Evolutionary conservation across 2,113 vertebrate genomes (phyloP).

Genomic region (Sorex fumeus): DNA sequence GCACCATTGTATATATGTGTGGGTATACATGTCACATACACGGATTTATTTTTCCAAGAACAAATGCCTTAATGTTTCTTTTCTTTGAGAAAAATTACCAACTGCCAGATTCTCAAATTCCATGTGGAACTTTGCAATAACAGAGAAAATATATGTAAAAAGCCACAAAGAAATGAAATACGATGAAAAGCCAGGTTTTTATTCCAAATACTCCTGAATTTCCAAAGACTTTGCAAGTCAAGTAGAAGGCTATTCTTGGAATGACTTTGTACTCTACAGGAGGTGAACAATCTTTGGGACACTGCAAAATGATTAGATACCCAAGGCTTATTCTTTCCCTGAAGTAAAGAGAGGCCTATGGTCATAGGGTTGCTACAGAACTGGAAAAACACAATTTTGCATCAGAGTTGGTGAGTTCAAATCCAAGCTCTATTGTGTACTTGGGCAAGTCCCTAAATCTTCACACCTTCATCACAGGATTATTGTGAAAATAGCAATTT

Average conservation of each 20-base stretch:
- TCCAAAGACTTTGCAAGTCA: constrained; percentile 66
- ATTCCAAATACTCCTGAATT: constrained; percentile 67
- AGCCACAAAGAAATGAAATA: constrained; percentile 75
- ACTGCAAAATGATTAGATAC: constrained; percentile 54
- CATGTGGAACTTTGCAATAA: constrained; percentile 71
- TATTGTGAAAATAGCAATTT: constrained; percentile 21
- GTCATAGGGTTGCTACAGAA: not conserved
- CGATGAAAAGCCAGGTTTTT: constrained; percentile 67
- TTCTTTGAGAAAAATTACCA: constrained; percentile 81
- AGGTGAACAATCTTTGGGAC: constrained; percentile 31
- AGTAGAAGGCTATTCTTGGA: constrained; percentile 63
- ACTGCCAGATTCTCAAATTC: constrained; percentile 69
- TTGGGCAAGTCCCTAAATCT: constrained; percentile 34
- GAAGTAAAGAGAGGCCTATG: constrained; percentile 16
- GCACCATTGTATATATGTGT: constrained; percentile 77
- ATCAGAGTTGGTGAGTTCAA: constrained; percentile 52
- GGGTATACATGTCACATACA: constrained; percentile 76
- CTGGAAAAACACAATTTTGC: not conserved
- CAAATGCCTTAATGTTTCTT: constrained; percentile 75
- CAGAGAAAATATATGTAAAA: constrained; percentile 75
- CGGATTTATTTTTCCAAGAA: constrained; percentile 80
- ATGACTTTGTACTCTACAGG: constrained; percentile 44
- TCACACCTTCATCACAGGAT: not conserved
- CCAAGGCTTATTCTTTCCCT: constrained; percentile 15
- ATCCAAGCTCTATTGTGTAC: not conserved